These are phyloP conservation scores for Microtus richardsoni DNA, from an alignment of 2,113 vertebrate species.

Conservation along the genomic window DNA sequence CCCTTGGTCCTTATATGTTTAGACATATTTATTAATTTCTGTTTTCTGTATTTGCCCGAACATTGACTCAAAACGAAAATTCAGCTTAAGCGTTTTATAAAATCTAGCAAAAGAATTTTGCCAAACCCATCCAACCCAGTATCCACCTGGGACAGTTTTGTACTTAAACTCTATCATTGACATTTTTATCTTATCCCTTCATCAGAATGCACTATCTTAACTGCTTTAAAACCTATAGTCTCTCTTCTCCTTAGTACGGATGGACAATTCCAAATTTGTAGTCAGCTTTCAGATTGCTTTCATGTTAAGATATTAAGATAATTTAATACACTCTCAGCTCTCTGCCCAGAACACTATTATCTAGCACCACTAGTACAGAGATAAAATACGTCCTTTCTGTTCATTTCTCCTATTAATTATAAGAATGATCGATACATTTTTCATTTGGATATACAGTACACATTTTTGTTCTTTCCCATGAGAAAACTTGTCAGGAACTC, in stretches of 20 bases:
- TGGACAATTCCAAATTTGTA: conserved; percentile 76
- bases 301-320: conserved; percentile 19
- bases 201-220: conserved; percentile 88
- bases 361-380: background rate
- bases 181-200: conserved; percentile 89
- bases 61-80: conserved; percentile 79
- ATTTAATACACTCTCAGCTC: background rate
- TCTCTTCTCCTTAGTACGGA: conserved; percentile 77
- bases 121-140: conserved; percentile 88
- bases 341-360: background rate
- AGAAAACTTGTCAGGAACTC: background rate
- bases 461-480: background rate
- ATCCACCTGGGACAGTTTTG: conserved; percentile 86
- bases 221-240: conserved; percentile 73
- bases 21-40: conserved; percentile 82
- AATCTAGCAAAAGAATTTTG: conserved; percentile 81
- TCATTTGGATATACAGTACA: background rate
- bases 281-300: background rate
- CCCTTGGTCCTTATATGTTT: conserved; percentile 67
- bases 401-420: conserved; percentile 34
- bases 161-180: conserved; percentile 86
- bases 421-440: background rate
- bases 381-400: background rate
- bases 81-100: conserved; percentile 87
- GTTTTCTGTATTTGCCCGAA: conserved; percentile 81